Base-by-base conservation (phyloP, 2,113 vertebrate species). In the Hippocampus barbouri region DNA sequence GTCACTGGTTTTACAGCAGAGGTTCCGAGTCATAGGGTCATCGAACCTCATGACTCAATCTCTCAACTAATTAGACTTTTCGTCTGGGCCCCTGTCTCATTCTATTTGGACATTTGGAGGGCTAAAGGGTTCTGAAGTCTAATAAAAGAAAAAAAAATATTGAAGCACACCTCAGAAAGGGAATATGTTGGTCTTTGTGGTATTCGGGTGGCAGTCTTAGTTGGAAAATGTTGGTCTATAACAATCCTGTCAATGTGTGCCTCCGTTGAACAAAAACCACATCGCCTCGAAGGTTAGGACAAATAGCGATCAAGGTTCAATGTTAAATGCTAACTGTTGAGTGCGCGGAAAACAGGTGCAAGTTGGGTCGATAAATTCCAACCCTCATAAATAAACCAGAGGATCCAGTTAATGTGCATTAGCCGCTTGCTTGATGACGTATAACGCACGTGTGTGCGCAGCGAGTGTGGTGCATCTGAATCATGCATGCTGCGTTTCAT, bases 51-150 rank as follows among this genome's bases (percentile, higher is more conserved):
- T 62, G 74, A 51, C 73, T 66, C 34, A 38, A 74, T 25, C 8
- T 18, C 38, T 76, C 68, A 56, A 20, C 81, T 88, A 88, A 90
- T 89, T 81, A 85, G 79, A 90, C 66, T 78, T 85, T 83, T 85
- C 3, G 27, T 8, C 59, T 3, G 12, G 6, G 25, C 14, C 59
- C 14, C 27, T 34, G 59, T 61, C 59, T 65, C 66, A 18, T 57
- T 67, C 72, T 70, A 78, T 85, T 75, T 74, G 25, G 34, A 68
- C 72, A 68, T 74, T 73, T 84, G 75, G 49, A n/a, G 38, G 56
- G 61, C 40, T 61, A 59, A 73, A 69, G 73, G 27, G 66, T 30
- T 43, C 8, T 15, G 41, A 59, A 59, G 27, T 57, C 11, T 0
- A 25, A 23, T 23, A 12, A 5, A 66, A 65, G 69, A 79, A 76